Evolutionary conservation across 2,797 vertebrate species (phyloP).

Genomic region (Semaprochilodus insignis): DNA sequence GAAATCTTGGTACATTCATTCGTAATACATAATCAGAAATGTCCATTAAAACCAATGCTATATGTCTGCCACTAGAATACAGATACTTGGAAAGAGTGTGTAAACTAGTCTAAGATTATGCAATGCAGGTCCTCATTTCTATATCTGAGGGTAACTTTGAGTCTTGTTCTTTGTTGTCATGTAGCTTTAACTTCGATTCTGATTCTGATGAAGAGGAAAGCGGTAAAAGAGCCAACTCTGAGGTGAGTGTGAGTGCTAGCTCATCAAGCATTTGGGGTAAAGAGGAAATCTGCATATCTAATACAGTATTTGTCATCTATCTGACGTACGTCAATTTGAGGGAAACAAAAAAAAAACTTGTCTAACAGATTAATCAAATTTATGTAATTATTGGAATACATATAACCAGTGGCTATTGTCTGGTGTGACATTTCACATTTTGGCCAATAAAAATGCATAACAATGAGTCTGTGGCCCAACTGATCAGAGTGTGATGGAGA

Average conservation of each 20-base stretch:
- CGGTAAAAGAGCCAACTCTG: neutral
- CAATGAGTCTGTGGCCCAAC: too few relatives aligned
- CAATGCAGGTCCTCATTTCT: neutral
- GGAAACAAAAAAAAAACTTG: too few relatives aligned
- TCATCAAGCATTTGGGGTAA: neutral
- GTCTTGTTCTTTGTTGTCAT: neutral
- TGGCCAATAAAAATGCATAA: too few relatives aligned
- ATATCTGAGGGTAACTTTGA: too few relatives aligned
- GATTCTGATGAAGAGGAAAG: slow-evolving; percentile 20
- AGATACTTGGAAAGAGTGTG: neutral
- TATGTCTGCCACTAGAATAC: too few relatives aligned
- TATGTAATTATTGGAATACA: too few relatives aligned
- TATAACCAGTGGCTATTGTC: too few relatives aligned
- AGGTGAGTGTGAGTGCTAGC: neutral
- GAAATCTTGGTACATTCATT: neutral
- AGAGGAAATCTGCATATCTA: neutral
- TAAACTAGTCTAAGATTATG: too few relatives aligned
- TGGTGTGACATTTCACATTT: too few relatives aligned
- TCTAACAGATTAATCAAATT: too few relatives aligned
- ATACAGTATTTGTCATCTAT: neutral
- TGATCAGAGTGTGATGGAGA: too few relatives aligned
- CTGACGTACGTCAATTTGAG: neutral
- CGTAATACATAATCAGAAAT: neutral
- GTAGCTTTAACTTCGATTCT: neutral
- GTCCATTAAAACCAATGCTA: too few relatives aligned